Evolutionary conservation across 2,797 vertebrate species (phyloP).

Genomic region (Zalophus californianus): DNA sequence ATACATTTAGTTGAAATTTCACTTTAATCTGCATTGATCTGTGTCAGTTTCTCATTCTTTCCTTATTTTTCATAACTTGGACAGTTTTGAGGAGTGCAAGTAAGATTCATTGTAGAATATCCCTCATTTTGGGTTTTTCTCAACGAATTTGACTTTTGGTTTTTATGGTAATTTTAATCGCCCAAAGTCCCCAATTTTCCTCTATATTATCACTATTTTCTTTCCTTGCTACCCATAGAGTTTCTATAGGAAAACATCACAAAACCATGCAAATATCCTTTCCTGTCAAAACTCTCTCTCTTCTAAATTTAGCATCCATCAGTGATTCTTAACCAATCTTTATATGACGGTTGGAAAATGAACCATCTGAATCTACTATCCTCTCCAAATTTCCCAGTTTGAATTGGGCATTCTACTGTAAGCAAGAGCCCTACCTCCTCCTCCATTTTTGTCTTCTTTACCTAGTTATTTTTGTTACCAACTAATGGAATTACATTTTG

Average conservation of each 20-base stretch:
- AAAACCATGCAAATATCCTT: neutral
- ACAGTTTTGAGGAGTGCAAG: neutral
- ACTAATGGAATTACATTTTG: neutral
- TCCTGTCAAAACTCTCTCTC: neutral
- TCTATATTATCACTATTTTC: neutral
- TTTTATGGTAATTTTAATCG: neutral
- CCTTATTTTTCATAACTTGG: neutral
- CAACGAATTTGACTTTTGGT: neutral
- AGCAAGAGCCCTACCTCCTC: neutral
- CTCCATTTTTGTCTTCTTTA: neutral
- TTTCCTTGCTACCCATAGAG: neutral
- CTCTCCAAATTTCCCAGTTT: neutral
- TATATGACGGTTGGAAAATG: neutral
- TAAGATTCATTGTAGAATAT: neutral
- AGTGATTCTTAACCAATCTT: neutral
- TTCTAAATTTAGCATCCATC: neutral
- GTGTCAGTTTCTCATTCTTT: neutral
- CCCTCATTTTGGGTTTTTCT: neutral
- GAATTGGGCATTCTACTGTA: neutral
- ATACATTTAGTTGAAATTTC: too few relatives aligned
- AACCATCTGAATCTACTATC: neutral
- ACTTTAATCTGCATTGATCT: neutral
- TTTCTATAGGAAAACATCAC: neutral
- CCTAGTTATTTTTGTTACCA: neutral
- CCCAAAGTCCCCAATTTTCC: neutral